Conservation (phyloP, 2,888 invertebrate genomes). For the Margaritifera margaritifera region DNA sequence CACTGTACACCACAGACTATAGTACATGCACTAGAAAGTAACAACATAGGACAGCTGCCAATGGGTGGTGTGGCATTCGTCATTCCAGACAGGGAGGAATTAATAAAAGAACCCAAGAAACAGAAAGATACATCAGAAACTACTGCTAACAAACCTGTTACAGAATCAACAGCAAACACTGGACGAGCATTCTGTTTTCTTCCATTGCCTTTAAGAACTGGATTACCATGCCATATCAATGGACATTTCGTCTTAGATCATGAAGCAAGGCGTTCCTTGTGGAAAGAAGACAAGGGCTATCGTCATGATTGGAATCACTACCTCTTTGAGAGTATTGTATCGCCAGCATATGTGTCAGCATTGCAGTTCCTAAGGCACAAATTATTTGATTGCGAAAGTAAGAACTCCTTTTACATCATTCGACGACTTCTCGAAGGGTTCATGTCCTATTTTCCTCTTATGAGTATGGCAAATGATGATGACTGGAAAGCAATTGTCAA, state of each 20-base stretch:
- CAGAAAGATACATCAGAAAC: not conserved
- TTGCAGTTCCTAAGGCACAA: conserved; percentile 19
- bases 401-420: conserved; percentile 24
- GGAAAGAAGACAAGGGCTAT: conserved; percentile 21
- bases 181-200: conserved; percentile 48
- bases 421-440: no score
- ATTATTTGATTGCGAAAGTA: not conserved
- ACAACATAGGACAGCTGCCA: conserved; percentile 52
- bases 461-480: conserved; percentile 7
- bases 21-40: conserved; percentile 32
- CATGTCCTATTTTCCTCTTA: conserved; percentile 17
- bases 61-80: conserved; percentile 50
- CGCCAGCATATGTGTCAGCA: conserved; percentile 50
- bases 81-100: not conserved
- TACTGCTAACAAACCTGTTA: not conserved
- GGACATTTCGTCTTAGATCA: conserved; percentile 62
- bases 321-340: conserved; percentile 49
- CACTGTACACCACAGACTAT: conserved; percentile 32
- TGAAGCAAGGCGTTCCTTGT: conserved; percentile 48
- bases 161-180: conserved; percentile 1
- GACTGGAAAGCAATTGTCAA: conserved; percentile 15
- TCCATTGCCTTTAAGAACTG: conserved; percentile 49
- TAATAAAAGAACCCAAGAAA: no score
- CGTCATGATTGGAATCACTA: conserved; percentile 58
- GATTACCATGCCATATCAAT: conserved; percentile 58